phyloP scores from a whole-genome alignment of 2,888 invertebrate genomes.

The Melinaea menophilus region DNA sequence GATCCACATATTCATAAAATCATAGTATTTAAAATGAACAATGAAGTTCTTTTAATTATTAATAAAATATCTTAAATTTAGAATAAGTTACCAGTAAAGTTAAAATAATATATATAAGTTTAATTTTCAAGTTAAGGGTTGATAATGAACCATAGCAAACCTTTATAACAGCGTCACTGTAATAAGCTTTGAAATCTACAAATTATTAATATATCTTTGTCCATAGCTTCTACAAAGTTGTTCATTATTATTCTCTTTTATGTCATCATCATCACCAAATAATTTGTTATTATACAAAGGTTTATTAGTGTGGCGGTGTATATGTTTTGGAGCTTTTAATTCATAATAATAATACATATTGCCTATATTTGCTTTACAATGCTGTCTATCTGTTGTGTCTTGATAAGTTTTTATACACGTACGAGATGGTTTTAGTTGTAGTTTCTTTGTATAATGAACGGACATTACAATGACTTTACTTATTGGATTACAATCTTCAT shows the following conservation, averaged over 20 bases:
- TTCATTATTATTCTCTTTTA: too few relatives aligned
- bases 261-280: constrained; percentile 31
- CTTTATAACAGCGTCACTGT: constrained; percentile 38
- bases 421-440: constrained; percentile 35
- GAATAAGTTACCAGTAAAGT: not conserved
- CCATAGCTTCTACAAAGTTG: too few relatives aligned
- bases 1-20: too few relatives aligned
- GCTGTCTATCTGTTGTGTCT: constrained; percentile 36
- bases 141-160: constrained; percentile 40
- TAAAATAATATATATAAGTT: constrained; percentile 3
- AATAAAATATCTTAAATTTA: too few relatives aligned
- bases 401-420: constrained; percentile 41
- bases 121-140: constrained; percentile 15
- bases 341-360: constrained; percentile 38
- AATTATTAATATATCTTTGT: too few relatives aligned
- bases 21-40: too few relatives aligned
- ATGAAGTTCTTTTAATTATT: too few relatives aligned
- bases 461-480: constrained; percentile 43
- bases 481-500: constrained; percentile 29
- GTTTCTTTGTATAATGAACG: constrained; percentile 9
- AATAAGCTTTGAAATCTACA: constrained; percentile 38
- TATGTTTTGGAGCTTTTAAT: constrained; percentile 38
- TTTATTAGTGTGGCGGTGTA: constrained; percentile 40
- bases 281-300: constrained; percentile 29
- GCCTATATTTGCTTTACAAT: constrained; percentile 31